Percentiles rank a stretch among this genome's conserved stretches.
Evolutionary conservation across 2,888 invertebrate species (phyloP).

Genomic region (Sipunculus nudus): DNA sequence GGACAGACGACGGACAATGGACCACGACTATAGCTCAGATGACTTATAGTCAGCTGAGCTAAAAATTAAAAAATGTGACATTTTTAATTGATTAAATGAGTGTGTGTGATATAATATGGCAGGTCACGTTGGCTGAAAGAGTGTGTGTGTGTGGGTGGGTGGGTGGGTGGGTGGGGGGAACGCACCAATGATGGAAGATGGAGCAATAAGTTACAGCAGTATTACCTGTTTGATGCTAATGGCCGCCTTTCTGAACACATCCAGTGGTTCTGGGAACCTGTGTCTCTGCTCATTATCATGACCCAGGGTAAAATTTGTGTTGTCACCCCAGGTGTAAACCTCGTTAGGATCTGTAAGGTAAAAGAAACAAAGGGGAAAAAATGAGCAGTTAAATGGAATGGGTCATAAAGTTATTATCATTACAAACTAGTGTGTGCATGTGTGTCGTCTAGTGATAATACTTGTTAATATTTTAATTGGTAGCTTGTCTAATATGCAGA

Average conservation of each 20-base stretch:
- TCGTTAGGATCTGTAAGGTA: slow-evolving; percentile 70
- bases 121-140: too few relatives aligned
- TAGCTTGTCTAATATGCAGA: too few relatives aligned
- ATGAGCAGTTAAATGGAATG: slow-evolving; percentile 3
- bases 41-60: too few relatives aligned
- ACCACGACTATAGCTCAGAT: too few relatives aligned
- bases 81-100: too few relatives aligned
- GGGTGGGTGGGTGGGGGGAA: not conserved
- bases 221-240: slow-evolving; percentile 73
- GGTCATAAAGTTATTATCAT: slow-evolving; percentile 2
- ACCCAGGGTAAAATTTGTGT: slow-evolving; percentile 85
- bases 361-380: slow-evolving; percentile 1
- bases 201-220: not conserved
- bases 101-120: too few relatives aligned
- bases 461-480: too few relatives aligned
- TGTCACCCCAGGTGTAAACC: slow-evolving; percentile 85
- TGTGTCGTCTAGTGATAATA: not conserved
- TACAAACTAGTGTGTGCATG: too few relatives aligned
- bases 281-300: slow-evolving; percentile 66
- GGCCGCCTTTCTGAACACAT: slow-evolving; percentile 70
- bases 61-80: too few relatives aligned
- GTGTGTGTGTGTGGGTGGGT: too few relatives aligned
- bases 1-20: too few relatives aligned
- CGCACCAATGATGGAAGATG: not conserved
- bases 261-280: slow-evolving; percentile 67